phyloP scores from a whole-genome alignment of 2,888 invertebrate genomes.

The Pinctada fucata region DNA sequence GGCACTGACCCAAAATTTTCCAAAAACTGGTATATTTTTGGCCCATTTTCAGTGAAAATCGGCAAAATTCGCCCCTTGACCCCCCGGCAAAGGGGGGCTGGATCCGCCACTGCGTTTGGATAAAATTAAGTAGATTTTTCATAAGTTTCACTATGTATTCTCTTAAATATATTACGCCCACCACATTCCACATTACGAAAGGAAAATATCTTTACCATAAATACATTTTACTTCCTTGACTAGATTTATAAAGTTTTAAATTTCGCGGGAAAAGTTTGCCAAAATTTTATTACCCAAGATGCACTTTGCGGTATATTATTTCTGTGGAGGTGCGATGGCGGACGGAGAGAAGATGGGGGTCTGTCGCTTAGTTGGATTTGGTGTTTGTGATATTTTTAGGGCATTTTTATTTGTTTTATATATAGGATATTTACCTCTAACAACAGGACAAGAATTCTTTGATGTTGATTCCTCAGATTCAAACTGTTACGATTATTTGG shows the following conservation, averaged over 20 bases:
- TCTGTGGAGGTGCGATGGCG: slow-evolving; percentile 20
- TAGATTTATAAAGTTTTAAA: not conserved
- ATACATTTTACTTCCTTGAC: too few species aligned
- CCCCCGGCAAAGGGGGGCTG: too few species aligned
- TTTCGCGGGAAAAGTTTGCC: not conserved
- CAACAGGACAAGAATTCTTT: not conserved
- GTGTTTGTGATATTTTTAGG: slow-evolving; percentile 21
- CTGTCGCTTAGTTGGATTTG: slow-evolving; percentile 16
- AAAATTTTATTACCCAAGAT: not conserved
- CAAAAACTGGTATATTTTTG: too few species aligned
- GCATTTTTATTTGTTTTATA: slow-evolving; percentile 31
- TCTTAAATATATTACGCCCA: too few species aligned
- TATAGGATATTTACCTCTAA: slow-evolving; percentile 50
- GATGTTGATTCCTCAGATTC: slow-evolving; percentile 25
- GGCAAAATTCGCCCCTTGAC: too few species aligned
- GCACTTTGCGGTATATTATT: not conserved
- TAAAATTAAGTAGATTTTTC: too few species aligned
- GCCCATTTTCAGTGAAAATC: too few species aligned
- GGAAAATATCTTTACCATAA: too few species aligned
- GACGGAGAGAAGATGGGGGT: slow-evolving; percentile 30
- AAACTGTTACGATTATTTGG: slow-evolving; percentile 74
- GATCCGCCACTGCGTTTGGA: too few species aligned
- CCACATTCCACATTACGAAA: too few species aligned
- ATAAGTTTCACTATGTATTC: too few species aligned
- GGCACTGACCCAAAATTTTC: too few species aligned